Base-by-base conservation (phyloP, 1,140 invertebrate genomes). In the Drosophila pectinifera region DNA sequence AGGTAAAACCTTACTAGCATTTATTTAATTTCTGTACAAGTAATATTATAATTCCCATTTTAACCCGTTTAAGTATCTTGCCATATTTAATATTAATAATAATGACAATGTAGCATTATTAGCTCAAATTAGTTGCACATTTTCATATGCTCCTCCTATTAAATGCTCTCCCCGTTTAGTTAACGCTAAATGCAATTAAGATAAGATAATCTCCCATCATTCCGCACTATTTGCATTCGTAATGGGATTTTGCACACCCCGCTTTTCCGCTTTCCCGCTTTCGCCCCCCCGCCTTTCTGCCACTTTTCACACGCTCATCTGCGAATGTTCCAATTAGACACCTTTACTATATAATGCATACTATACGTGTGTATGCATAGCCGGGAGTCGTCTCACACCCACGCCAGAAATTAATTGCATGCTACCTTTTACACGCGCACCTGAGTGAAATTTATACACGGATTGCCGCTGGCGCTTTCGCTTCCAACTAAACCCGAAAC, bases 191-290 rank as follows among this genome's bases (percentile, higher is more conserved):
- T 53, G 64, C 64, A 68, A 68, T 68, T 68, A 68, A 68, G 64
- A 68, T 65, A 53, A 68, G 64, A 68, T 68, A 65, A 68, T 68
- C 61, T 48, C 43, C 64, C 64, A 65, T 65, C 64, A 68, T 68
- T 68, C 64, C 64, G 64, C 41, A 64, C 64, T 84, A 84, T 80
- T 84, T 84, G 80, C 80, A 84, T 84, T 76, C 42, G 36, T 80
- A 84, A 84, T 76, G 72, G 74, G 80, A 74, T 84, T 51, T 84
- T 80, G 54, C 59, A 68, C 57, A 36, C 69, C 67, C 45, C 22
- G 18, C 55, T 42, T 22, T 39, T 20, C 42, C 43, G 56, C 65
- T 36, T 31, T 41, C 7, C 5, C 36, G 16, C n/a, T n/a, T n/a
- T n/a, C n/a, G n/a, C 24, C 48, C 20, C 38, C 16, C 7, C 16